These are phyloP conservation scores for Pseudopodoces humilis DNA, from an alignment of 2,113 vertebrate genomes.

Conservation along the genomic window DNA sequence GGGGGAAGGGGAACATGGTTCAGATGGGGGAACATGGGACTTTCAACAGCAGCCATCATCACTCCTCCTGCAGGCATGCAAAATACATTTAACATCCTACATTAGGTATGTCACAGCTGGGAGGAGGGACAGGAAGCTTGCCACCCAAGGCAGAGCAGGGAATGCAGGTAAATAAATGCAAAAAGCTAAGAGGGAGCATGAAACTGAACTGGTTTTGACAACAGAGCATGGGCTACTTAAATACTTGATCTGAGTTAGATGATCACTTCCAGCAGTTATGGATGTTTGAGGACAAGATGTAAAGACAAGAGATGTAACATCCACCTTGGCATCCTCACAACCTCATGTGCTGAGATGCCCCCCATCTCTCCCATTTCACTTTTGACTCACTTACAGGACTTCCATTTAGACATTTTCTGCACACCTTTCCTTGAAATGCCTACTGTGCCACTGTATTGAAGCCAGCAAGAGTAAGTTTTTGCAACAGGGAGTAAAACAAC, in stretches of 20 bases:
- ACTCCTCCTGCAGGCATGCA: not conserved
- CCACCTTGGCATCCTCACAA: not conserved
- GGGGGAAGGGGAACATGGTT: not conserved
- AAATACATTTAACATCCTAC: not conserved
- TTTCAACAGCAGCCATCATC: not conserved
- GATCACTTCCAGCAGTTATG: not conserved
- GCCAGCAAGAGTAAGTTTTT: not conserved
- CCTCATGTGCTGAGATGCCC: not conserved
- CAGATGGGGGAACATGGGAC: not conserved
- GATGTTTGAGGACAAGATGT: not conserved
- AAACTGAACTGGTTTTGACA: not conserved
- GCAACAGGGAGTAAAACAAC: not conserved
- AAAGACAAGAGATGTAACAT: not conserved
- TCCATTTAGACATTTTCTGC: not conserved
- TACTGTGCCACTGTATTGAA: not conserved
- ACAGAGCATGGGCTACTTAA: not conserved
- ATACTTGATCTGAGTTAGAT: not conserved
- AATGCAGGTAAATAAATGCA: not conserved
- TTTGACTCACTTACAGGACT: not conserved
- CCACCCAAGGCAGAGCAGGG: not conserved
- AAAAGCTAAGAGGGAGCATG: not conserved
- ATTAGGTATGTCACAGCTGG: not conserved
- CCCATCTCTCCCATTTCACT: not conserved
- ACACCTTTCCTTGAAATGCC: not conserved
- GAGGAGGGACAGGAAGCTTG: not conserved